Evolutionary conservation across 2,113 vertebrate species (phyloP).

Genomic region (Pogonocichla stellata): DNA sequence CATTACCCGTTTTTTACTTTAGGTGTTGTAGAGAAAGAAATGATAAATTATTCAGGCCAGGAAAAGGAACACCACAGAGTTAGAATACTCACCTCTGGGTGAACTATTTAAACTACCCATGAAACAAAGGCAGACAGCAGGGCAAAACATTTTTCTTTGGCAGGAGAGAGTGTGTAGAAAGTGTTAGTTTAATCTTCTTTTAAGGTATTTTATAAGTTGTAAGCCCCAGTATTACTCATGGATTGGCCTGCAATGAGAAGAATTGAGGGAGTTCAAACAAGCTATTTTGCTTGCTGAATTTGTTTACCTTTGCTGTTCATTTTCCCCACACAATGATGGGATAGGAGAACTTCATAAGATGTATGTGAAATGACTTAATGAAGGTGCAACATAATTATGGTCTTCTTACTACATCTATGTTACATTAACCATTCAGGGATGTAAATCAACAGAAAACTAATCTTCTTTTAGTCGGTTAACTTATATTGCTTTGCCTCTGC

Average conservation of each 20-base stretch:
- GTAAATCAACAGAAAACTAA: not conserved
- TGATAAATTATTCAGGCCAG: slow-evolving; percentile 21
- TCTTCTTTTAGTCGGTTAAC: not conserved
- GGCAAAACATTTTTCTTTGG: slow-evolving; percentile 10
- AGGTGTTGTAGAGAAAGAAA: not conserved
- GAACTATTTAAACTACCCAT: not conserved
- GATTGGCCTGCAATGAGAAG: not conserved
- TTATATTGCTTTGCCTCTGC: not conserved
- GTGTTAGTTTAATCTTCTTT: slow-evolving; percentile 7
- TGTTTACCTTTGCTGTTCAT: not conserved
- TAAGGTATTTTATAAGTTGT: not conserved
- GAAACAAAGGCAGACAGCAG: slow-evolving; percentile 9
- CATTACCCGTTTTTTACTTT: not conserved
- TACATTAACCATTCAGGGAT: not conserved
- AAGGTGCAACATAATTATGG: not conserved
- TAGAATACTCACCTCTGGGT: not conserved
- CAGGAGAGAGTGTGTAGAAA: not conserved
- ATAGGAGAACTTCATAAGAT: not conserved
- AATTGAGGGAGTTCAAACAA: not conserved
- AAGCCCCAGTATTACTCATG: not conserved
- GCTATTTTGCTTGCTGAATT: not conserved
- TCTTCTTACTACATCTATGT: not conserved
- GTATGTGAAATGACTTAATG: not conserved
- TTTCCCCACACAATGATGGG: not conserved
- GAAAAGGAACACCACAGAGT: not conserved